These are phyloP conservation scores for Trachelus iudaicus DNA, from an alignment of 2,888 invertebrate genomes.

Conservation along the genomic window DNA sequence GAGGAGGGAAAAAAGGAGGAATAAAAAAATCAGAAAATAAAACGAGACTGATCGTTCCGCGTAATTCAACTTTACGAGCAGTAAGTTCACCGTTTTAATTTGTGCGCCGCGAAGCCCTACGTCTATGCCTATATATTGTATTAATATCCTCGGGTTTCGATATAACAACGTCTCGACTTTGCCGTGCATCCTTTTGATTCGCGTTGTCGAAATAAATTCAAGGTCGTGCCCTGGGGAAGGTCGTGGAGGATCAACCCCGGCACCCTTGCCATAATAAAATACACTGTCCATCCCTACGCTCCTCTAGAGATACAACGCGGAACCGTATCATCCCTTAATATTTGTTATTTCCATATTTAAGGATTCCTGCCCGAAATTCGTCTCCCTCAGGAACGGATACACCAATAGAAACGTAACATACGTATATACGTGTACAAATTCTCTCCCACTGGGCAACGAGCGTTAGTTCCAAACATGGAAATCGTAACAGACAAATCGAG, in stretches of 20 bases:
- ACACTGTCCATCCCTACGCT: not conserved
- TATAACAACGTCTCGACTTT: not conserved
- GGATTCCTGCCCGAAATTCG: not conserved
- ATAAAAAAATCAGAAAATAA: slow-evolving; percentile 1
- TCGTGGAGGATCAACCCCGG: not conserved
- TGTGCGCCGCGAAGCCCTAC: not conserved
- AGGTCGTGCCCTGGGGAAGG: not conserved
- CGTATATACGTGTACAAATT: not conserved
- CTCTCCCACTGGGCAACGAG: slow-evolving; percentile 12
- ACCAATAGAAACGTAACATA: not conserved
- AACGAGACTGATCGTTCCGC: not conserved
- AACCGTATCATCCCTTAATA: not conserved
- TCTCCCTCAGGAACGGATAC: not conserved
- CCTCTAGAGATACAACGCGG: not conserved
- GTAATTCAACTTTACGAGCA: not conserved
- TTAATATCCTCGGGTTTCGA: not conserved
- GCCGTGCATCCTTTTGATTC: not conserved
- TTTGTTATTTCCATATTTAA: not conserved
- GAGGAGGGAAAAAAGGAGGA: not conserved
- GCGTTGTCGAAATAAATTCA: not conserved
- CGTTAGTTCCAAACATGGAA: slow-evolving; percentile 24
- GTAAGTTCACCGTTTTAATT: not conserved
- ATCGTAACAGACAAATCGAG: slow-evolving; percentile 9
- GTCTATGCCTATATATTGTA: not conserved
- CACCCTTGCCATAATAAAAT: not conserved